Conservation (phyloP, 2,888 invertebrate species). For the Clistopyga incitator region DNA sequence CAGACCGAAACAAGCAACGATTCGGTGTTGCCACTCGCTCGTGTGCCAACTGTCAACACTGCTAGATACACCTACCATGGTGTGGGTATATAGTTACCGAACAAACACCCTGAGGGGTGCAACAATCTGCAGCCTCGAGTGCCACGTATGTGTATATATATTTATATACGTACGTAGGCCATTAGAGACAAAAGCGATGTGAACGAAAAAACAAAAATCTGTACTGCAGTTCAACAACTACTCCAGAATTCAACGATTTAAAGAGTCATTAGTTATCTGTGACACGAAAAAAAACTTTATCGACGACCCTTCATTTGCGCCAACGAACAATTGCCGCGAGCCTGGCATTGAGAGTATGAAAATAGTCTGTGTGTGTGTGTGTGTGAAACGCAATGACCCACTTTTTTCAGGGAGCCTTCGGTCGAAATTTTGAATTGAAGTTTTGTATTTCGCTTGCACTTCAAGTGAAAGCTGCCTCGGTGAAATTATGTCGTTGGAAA, state of each 20-base stretch:
- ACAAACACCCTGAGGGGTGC: slow-evolving; percentile 14
- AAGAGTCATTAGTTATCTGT: slow-evolving; percentile 32
- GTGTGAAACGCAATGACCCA: slow-evolving; percentile 1
- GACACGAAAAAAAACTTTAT: slow-evolving; percentile 11
- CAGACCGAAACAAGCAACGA: slow-evolving; percentile 45
- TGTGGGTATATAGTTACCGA: slow-evolving; percentile 16
- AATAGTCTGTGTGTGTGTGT: too few species aligned
- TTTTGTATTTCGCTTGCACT: neutral
- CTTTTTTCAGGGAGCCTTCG: neutral
- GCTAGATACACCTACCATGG: neutral
- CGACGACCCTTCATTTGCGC: neutral
- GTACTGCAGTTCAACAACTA: slow-evolving; percentile 12
- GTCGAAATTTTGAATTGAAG: neutral
- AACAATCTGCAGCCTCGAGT: neutral
- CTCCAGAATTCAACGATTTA: slow-evolving; percentile 18
- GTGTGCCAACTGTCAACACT: slow-evolving; percentile 40
- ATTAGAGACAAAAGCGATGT: neutral
- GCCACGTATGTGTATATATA: neutral
- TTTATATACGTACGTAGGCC: neutral
- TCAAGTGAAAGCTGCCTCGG: neutral
- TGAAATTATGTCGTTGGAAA: neutral
- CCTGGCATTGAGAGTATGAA: neutral
- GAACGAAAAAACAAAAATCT: neutral
- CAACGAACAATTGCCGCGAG: neutral
- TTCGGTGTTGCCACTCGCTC: slow-evolving; percentile 44